A percentile compares a stretch with the other conserved stretches of the same genome.
phyloP scores from a whole-genome alignment of 2,888 invertebrate genomes.

The Cancer borealis region DNA sequence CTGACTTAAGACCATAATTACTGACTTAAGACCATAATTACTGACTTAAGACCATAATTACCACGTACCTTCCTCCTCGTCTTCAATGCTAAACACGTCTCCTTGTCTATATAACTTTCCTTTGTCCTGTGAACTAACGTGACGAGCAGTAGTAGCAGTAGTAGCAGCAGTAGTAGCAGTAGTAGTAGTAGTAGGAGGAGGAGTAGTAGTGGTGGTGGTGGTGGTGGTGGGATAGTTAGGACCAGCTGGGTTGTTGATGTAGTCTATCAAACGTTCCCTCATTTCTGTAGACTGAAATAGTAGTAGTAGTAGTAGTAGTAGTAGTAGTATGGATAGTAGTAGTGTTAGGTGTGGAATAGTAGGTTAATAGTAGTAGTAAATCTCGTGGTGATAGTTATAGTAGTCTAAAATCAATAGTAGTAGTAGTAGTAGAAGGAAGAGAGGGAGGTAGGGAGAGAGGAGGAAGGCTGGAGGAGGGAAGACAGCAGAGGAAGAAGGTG shows the following conservation, averaged over 20 bases:
- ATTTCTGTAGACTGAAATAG: constrained; percentile 78
- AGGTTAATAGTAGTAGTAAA: background rate
- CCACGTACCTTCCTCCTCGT: constrained; percentile 36
- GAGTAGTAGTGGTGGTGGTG: background rate
- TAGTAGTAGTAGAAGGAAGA: background rate
- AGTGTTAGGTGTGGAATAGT: background rate
- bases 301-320: background rate
- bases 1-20: no score
- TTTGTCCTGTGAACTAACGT: constrained; percentile 71
- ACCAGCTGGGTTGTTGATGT: constrained; percentile 80
- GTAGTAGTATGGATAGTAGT: constrained; percentile 14
- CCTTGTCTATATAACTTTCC: constrained; percentile 73
- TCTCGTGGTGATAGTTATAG: no score
- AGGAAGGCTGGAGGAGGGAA: no score
- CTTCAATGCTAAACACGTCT: constrained; percentile 73
- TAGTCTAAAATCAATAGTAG: no score
- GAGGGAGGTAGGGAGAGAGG: background rate
- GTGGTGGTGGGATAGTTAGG: background rate
- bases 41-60: no score
- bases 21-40: no score
- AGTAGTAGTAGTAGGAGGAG: constrained; percentile 72
- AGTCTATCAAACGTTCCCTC: constrained; percentile 81
- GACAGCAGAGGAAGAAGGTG: no score
- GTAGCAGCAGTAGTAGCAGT: background rate
- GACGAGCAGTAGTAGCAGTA: constrained; percentile 46